phyloP scores from a whole-genome alignment of 1,140 invertebrate genomes.

The Elysia chlorotica region DNA sequence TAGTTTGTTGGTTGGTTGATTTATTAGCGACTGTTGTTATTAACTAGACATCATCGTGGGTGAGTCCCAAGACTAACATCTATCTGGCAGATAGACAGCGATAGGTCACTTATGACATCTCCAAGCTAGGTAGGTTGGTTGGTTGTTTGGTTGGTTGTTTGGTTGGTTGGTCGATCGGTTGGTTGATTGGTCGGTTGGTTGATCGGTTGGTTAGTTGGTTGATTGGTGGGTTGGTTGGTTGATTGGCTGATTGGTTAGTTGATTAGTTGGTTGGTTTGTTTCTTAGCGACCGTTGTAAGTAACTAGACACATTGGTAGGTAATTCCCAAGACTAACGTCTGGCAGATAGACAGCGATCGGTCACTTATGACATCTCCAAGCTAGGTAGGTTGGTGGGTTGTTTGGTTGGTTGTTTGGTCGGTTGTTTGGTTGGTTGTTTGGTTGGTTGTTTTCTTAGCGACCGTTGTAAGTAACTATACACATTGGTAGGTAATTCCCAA shows the following conservation, averaged over 20 bases:
- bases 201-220: too few relatives aligned
- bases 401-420: too few relatives aligned
- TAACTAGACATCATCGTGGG: not conserved
- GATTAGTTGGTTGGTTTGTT: not conserved
- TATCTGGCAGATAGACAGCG: not conserved
- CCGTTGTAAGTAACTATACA: not conserved
- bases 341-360: not conserved
- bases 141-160: too few relatives aligned
- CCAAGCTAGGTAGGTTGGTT: too few relatives aligned
- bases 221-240: too few relatives aligned
- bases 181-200: not conserved
- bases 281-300: not conserved
- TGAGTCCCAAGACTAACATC: not conserved
- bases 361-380: too few relatives aligned
- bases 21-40: not conserved
- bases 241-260: too few relatives aligned
- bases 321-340: not conserved
- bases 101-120: not conserved
- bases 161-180: not conserved
- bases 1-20: too few relatives aligned
- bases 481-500: not conserved
- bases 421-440: not conserved
- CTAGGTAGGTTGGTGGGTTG: too few relatives aligned
- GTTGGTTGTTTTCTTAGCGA: not conserved
- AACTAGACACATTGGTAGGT: not conserved